phyloP scores from a whole-genome alignment of 2,888 invertebrate genomes.

The Amaurobius ferox region DNA sequence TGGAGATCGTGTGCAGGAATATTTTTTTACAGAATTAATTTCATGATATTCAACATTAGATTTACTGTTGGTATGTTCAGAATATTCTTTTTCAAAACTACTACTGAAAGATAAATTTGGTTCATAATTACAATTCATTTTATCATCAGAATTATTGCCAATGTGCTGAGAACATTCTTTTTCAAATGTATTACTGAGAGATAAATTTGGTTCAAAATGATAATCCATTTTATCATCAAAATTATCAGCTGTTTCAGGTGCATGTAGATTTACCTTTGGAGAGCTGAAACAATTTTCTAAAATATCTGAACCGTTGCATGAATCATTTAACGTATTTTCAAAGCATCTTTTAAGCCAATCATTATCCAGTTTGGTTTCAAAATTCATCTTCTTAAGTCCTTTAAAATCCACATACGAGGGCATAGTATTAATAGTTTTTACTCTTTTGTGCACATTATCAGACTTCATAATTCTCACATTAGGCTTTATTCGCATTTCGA shows the following conservation, averaged over 20 bases:
- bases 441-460: conserved; percentile 1
- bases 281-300: background rate
- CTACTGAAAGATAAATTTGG: too few relatives aligned
- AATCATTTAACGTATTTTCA: background rate
- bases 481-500: conserved; percentile 7
- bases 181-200: too few relatives aligned
- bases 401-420: conserved; percentile 23
- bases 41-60: too few relatives aligned
- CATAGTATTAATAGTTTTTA: conserved; percentile 32
- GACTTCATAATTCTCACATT: background rate
- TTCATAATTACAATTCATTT: background rate
- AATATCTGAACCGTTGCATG: background rate
- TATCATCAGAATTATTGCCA: background rate
- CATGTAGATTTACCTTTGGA: too few relatives aligned
- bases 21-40: too few relatives aligned
- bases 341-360: conserved; percentile 52
- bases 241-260: background rate
- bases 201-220: background rate
- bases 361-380: conserved; percentile 42
- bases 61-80: too few relatives aligned
- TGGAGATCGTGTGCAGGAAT: too few relatives aligned
- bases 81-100: too few relatives aligned
- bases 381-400: conserved; percentile 22
- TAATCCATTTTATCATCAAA: background rate
- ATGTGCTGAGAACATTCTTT: too few relatives aligned